Evolutionary conservation across 2,888 invertebrate species (phyloP), one percentile per base, ranked within the genome.

Genomic region (Dryocosmus kuriphilus): DNA sequence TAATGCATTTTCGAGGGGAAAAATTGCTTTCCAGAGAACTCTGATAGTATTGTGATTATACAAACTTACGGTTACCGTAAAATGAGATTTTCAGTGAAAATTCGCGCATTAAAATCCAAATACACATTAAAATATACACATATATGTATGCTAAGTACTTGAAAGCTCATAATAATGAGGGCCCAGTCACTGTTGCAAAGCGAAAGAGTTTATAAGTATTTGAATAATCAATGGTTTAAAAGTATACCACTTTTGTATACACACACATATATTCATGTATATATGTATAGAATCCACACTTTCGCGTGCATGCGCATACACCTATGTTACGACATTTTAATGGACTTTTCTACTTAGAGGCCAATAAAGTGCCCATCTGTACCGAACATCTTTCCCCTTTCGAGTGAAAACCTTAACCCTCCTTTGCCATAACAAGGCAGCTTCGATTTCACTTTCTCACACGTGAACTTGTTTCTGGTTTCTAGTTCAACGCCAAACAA

Each of bases 341-440:
- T 91, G 88, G 90, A 91, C 90, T 91, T 91, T 91, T 88, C 88
- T 89, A 90, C 91, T 91, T 91, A 91, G 91, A 91, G 87, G 90
- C 90, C 91, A 88, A 87, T 88, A 85, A 91, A 91, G 89, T 91
- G 90, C 86, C 81, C 83, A 82, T 84, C 85, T 84, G 81, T 82
- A 81, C 83, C 76, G 85, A 85, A 86, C 85, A 86, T 88, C 85
- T 87, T 88, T 86, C 85, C 86, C 85, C 85, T 86, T 88, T 86
- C 85, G 81, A 83, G 87, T 82, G 83, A 89, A 88, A 89, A 82
- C 85, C 83, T 85, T 86, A 87, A 85, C 84, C 84, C 86, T 83
- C 62, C 30, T 62, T 32, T 62, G 32, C 62, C 24, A 24, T 57
- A 57, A 22, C 24, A 62, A 11, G 35, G n/a, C 32, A 32, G 32